These are phyloP conservation scores for Hyppa rectilinea DNA, from an alignment of 2,888 invertebrate genomes.

Conservation along the genomic window DNA sequence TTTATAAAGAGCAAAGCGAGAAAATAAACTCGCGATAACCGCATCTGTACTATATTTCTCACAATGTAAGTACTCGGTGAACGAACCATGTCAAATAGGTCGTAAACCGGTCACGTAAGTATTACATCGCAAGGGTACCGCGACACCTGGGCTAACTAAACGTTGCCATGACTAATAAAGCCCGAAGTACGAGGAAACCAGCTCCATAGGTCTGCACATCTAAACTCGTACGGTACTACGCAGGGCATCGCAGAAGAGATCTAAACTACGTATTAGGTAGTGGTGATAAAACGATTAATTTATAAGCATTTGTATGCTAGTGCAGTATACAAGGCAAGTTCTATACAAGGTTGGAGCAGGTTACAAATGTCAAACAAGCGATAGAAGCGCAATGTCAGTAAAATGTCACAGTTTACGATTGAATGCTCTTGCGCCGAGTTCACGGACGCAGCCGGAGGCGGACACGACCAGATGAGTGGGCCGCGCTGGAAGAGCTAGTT, in stretches of 20 bases:
- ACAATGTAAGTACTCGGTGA: slow-evolving; percentile 80
- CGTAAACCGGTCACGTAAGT: slow-evolving; percentile 79
- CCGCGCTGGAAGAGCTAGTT: slow-evolving; percentile 63
- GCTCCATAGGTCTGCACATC: slow-evolving; percentile 48
- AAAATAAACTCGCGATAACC: slow-evolving; percentile 87
- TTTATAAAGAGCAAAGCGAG: slow-evolving; percentile 88
- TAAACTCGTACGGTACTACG: slow-evolving; percentile 18
- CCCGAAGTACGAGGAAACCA: slow-evolving; percentile 57
- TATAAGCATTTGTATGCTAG: slow-evolving; percentile 72
- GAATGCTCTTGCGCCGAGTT: slow-evolving; percentile 80
- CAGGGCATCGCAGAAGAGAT: slow-evolving; percentile 30
- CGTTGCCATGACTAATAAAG: slow-evolving; percentile 73
- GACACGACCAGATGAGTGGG: slow-evolving; percentile 61
- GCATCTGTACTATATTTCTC: slow-evolving; percentile 82
- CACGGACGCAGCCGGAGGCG: slow-evolving; percentile 74
- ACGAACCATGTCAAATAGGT: slow-evolving; percentile 84
- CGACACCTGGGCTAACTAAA: slow-evolving; percentile 74
- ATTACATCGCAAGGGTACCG: slow-evolving; percentile 78
- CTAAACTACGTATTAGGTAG: slow-evolving; percentile 53
- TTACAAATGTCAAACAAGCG: slow-evolving; percentile 80
- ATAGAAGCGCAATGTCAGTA: slow-evolving; percentile 84
- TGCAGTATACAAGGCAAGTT: slow-evolving; percentile 70
- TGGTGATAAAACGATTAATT: slow-evolving; percentile 74
- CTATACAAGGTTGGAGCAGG: slow-evolving; percentile 78
- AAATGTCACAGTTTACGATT: slow-evolving; percentile 86